phyloP scores from a whole-genome alignment of 1,140 invertebrate species.

The Danaus plexippus region DNA sequence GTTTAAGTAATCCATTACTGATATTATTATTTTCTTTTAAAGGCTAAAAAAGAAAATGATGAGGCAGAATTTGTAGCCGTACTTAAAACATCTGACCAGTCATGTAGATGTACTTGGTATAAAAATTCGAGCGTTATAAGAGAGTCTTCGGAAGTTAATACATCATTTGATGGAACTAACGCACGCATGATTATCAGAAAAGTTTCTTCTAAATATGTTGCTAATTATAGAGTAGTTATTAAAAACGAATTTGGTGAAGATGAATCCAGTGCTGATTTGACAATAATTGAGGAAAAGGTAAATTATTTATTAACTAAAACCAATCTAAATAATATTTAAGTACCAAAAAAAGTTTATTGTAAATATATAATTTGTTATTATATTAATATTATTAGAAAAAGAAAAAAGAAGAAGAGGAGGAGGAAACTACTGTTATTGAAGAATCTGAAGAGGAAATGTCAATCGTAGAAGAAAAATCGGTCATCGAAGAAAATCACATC shows the following conservation, averaged over 20 bases:
- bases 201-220: slow-evolving; percentile 78
- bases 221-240: slow-evolving; percentile 84
- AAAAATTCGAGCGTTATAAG: slow-evolving; percentile 83
- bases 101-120: slow-evolving; percentile 88
- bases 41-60: slow-evolving; percentile 78
- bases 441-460: slow-evolving; percentile 63
- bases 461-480: slow-evolving; percentile 59
- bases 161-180: slow-evolving; percentile 85
- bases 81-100: slow-evolving; percentile 81
- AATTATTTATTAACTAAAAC: slow-evolving; percentile 6
- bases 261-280: slow-evolving; percentile 84
- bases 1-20: neutral
- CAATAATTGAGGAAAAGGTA: slow-evolving; percentile 76
- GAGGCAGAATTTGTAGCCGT: slow-evolving; percentile 83
- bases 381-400: slow-evolving; percentile 50
- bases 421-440: slow-evolving; percentile 64
- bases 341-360: slow-evolving; percentile 10
- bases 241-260: slow-evolving; percentile 88
- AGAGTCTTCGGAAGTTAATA: slow-evolving; percentile 78
- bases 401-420: slow-evolving; percentile 69
- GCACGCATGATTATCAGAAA: slow-evolving; percentile 82
- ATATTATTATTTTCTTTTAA: slow-evolving; percentile 16
- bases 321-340: slow-evolving; percentile 27
- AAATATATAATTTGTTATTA: slow-evolving; percentile 13
- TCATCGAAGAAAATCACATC: slow-evolving; percentile 68